A percentile compares a stretch with the other conserved stretches of the same genome.
phyloP scores from a whole-genome alignment of 2,113 vertebrate genomes.

The Ivindomyrus marchei region DNA sequence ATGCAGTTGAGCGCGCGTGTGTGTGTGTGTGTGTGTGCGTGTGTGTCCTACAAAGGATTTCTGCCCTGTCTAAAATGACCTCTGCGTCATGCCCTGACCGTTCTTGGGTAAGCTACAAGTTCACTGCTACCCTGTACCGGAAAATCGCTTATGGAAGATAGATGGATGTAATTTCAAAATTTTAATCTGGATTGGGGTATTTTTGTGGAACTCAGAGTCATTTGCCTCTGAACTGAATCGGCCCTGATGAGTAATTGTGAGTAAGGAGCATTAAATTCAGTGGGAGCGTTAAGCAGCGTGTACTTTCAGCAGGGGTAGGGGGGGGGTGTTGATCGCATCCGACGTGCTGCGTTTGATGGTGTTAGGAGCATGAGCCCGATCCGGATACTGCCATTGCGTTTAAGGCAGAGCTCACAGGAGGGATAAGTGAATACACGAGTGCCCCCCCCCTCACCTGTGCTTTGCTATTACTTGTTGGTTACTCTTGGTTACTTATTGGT shows the following conservation, averaged over 20 bases:
- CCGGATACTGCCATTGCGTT: background rate
- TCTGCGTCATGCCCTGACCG: background rate
- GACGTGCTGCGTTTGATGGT: background rate
- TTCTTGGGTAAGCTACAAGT: background rate
- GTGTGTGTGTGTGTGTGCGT: background rate
- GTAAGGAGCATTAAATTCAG: background rate
- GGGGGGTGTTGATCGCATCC: background rate
- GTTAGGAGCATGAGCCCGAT: background rate
- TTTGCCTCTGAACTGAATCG: background rate
- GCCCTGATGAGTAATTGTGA: background rate
- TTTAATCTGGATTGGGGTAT: background rate
- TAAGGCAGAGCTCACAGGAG: background rate
- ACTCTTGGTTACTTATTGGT: background rate
- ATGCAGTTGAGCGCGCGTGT: background rate
- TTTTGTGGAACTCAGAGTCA: background rate
- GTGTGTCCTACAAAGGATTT: background rate
- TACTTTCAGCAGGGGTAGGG: background rate
- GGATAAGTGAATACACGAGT: background rate
- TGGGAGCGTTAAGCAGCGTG: background rate
- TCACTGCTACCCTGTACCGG: background rate
- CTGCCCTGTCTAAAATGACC: background rate
- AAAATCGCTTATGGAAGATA: background rate
- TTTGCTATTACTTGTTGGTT: background rate
- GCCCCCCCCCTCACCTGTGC: background rate
- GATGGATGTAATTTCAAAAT: background rate